phyloP scores from a whole-genome alignment of 2,888 invertebrate species.

The Microdon myrmicae region DNA sequence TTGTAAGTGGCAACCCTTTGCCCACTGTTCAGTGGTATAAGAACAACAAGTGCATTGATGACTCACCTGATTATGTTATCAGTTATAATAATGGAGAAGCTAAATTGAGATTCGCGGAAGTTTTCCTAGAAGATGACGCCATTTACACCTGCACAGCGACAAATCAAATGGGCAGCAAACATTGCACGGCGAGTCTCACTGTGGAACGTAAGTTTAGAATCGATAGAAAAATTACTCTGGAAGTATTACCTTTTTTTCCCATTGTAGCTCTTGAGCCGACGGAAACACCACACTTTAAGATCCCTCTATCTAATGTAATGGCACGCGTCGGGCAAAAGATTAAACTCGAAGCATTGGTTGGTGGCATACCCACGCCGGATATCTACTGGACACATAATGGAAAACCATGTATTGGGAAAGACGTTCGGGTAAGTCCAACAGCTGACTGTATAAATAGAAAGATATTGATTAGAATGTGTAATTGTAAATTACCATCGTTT shows the following conservation, averaged over 20 bases:
- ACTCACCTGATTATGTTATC: slow-evolving; percentile 77
- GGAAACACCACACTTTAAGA: slow-evolving; percentile 73
- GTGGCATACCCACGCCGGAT: slow-evolving; percentile 74
- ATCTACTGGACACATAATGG: slow-evolving; percentile 77
- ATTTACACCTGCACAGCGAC: slow-evolving; percentile 77
- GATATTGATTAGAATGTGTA: too few species aligned
- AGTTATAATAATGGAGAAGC: slow-evolving; percentile 87
- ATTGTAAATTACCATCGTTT: too few species aligned
- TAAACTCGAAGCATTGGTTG: slow-evolving; percentile 76
- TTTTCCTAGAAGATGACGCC: slow-evolving; percentile 75
- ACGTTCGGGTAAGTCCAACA: slow-evolving; percentile 73
- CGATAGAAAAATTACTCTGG: background rate
- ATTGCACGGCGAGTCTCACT: slow-evolving; percentile 72
- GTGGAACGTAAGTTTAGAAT: slow-evolving; percentile 73
- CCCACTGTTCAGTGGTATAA: slow-evolving; percentile 85
- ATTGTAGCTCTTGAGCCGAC: slow-evolving; percentile 72
- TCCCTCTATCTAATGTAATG: slow-evolving; percentile 77
- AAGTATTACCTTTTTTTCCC: slow-evolving; percentile 5
- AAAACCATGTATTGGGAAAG: slow-evolving; percentile 72
- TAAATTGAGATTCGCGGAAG: slow-evolving; percentile 76
- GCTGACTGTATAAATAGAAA: too few species aligned
- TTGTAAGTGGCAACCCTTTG: slow-evolving; percentile 78
- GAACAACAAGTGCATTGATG: slow-evolving; percentile 76
- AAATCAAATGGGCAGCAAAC: slow-evolving; percentile 75
- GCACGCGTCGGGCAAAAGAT: slow-evolving; percentile 78